Evolutionary conservation across 2,797 vertebrate genomes (phyloP), one percentile per base, ranked within the genome.

Genomic region (Alcedo quadribrachys): DNA sequence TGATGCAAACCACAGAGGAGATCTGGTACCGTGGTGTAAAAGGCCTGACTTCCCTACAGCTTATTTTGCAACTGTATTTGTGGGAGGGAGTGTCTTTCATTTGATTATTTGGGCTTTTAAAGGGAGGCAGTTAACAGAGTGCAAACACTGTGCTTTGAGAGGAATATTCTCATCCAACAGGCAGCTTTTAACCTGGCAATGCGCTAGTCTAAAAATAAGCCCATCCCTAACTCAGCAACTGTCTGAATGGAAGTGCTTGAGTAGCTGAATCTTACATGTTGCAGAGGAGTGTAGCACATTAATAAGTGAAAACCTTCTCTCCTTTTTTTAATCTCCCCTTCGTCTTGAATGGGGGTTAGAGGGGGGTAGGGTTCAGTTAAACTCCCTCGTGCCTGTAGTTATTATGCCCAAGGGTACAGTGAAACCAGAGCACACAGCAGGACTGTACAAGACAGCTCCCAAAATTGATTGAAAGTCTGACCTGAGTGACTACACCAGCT

Each of bases 141-240:
- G 51, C 45, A 58, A 58, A 69, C 30, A 25, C 11, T 3, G 1
- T 78, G 48, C 25, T 50, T 57, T 12, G 18, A 78, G 55, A 68
- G 24, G 32, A 57, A 12, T 37, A 63, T 54, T 40, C 33, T 75
- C 15, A 48, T n/a, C 45, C 35, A 65, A 54, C 21, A 43, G 53
- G 46, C 75, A 85, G 90, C n/a, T 66, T 76, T 81, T 61, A 70
- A 40, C 35, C 12, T 66, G 35, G 65, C 76, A 70, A 61, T 55
- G 35, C 50, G n/a, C 43, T 66, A 51, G 20, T 43, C 82, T 70
- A 45, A 75, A 87, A 60, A 37, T 48, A 60, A 75, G 19, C 27
- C 22, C 33, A 19, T 54, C 51, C 53, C 25, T 48, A 50, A 45
- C 32, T 55, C 65, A 40, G 46, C 60, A 45, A 17, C 3, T 45